phyloP scores from a whole-genome alignment of 2,113 vertebrate genomes.

The Miniopterus natalensis region DNA sequence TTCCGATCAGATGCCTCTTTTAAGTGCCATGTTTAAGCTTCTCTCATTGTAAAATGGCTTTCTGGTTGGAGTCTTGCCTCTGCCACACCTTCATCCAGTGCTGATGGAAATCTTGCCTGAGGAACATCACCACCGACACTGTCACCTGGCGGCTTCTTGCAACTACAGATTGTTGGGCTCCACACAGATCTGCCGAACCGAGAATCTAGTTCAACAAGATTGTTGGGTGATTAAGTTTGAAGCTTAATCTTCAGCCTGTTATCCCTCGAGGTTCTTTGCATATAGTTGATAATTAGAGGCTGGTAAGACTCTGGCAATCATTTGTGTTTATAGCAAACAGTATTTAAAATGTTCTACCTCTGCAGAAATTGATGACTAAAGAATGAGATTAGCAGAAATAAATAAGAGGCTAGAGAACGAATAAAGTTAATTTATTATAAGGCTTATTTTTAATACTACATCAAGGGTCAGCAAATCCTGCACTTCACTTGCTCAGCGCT shows the following conservation, averaged over 20 bases:
- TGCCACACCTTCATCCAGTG: neutral
- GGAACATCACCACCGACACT: neutral
- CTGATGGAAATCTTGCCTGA: neutral
- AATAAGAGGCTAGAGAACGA: neutral
- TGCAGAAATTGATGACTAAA: neutral
- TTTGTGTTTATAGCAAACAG: neutral
- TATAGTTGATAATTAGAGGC: constrained; percentile 16
- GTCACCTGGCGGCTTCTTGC: neutral
- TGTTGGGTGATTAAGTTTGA: neutral
- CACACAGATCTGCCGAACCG: neutral
- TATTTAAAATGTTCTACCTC: constrained; percentile 9
- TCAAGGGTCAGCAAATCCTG: neutral
- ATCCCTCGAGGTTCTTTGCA: neutral
- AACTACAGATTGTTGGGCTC: neutral
- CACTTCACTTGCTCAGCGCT: neutral
- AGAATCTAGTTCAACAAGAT: neutral
- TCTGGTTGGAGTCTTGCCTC: neutral
- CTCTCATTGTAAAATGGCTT: neutral
- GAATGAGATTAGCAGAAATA: constrained; percentile 23
- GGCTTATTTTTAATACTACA: neutral
- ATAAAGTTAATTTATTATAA: constrained; percentile 1
- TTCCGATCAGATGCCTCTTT: neutral
- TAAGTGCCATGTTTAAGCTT: neutral
- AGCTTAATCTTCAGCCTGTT: neutral
- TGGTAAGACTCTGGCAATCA: neutral